These are phyloP conservation scores for Bergia puertoricense DNA, from an alignment of 92 coral and sea anemone genomes.

Conservation along the genomic window DNA sequence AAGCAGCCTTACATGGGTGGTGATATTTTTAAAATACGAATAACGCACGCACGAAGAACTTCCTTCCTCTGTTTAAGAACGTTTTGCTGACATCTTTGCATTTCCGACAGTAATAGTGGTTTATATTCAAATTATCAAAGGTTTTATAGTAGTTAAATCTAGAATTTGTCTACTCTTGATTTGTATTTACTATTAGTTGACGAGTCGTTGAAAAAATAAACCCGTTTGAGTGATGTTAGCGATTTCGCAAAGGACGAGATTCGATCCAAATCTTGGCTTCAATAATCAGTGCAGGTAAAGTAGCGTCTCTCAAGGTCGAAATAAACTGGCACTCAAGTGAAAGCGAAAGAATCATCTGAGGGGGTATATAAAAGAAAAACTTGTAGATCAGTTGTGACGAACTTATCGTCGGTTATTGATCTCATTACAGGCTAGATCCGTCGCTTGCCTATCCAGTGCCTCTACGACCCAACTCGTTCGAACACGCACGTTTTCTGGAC, in stretches of 20 bases:
- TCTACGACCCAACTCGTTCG: constrained; percentile 78
- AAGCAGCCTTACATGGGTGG: background rate
- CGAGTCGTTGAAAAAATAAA: background rate
- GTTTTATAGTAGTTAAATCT: background rate
- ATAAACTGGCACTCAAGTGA: background rate
- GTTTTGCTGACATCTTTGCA: constrained; percentile 25
- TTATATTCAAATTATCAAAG: background rate
- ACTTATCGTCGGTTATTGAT: background rate
- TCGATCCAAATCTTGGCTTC: background rate
- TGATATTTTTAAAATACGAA: background rate
- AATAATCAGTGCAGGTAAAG: background rate
- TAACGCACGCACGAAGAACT: constrained; percentile 31
- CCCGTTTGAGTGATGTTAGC: constrained; percentile 11
- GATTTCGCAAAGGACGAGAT: constrained; percentile 10
- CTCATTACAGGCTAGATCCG: constrained; percentile 75
- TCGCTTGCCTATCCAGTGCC: constrained; percentile 86
- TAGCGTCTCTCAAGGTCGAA: background rate
- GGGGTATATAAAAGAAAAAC: background rate
- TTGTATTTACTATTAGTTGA: background rate
- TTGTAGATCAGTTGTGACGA: background rate
- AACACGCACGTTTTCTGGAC: constrained; percentile 88
- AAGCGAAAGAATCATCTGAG: background rate
- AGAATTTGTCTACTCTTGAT: background rate
- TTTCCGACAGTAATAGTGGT: constrained; percentile 11
- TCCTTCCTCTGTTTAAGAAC: constrained; percentile 34